Evolutionary conservation across 2,888 invertebrate species (phyloP), one percentile per base, ranked within the genome.

Genomic region (Gerris lacustris): DNA sequence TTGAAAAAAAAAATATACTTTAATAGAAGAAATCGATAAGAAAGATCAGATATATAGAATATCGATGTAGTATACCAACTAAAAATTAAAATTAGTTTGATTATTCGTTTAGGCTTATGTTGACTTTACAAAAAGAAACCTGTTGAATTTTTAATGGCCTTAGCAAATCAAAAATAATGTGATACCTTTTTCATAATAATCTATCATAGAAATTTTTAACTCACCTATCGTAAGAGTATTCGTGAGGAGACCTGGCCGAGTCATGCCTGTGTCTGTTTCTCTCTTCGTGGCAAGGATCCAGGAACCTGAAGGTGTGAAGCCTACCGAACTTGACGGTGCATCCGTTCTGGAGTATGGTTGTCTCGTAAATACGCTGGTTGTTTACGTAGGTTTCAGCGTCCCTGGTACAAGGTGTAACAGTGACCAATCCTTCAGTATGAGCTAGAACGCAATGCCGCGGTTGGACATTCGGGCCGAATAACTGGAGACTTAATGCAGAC

Each of bases 381-480:
- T 98, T 96, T 75, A 98, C 93, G 81, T 92, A 95, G 45, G 95
- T 94, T 79, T 95, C 91, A 11, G 97, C 95, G 81, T 96, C 95
- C 44, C 92, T 85, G 79, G 93, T 93, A 77, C 94, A 88, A 7
- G 98, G 97, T 45, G 97, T 97, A 66, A 97, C 88, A 5, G 92
- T 91, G 76, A 95, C 96, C 73, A 96, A 91, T 69, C 95, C 94
- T 75, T 92, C 91, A 71, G 93, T 88, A 79, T 88, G 88, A 70
- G 96, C 92, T 76, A 98, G 90, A 77, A 96, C 92, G 82, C 97
- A 97, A 82, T 98, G 98, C 70, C 95, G 86, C 11, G 96, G 89
- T 83, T 93, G 93, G 76, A 97, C 92, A 77, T 94, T 93, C 43
- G 94, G 92, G 15, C 95, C 96, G 79, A 90, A 91, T 73, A 92